phyloP scores from a whole-genome alignment of 2,113 vertebrate species.

The Harpagus bidentatus region DNA sequence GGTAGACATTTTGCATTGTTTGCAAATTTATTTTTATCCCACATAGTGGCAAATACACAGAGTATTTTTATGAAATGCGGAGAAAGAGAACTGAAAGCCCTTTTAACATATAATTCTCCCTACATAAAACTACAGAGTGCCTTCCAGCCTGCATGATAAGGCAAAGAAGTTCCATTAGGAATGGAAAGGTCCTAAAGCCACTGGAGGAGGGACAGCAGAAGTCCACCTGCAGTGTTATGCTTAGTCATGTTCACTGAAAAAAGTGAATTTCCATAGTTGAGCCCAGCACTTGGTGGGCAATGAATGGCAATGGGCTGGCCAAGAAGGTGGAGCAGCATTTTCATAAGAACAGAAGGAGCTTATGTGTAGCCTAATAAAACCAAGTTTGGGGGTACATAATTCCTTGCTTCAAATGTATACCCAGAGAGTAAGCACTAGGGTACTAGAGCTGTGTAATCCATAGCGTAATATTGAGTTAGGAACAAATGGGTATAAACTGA shows the following conservation, averaged over 20 bases:
- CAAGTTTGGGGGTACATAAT: not conserved
- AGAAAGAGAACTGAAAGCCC: not conserved
- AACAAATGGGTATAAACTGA: not conserved
- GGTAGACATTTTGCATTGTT: not conserved
- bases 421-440: not conserved
- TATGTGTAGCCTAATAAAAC: not conserved
- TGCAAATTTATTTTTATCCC: not conserved
- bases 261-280: not conserved
- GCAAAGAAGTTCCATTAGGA: not conserved
- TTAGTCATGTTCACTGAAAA: not conserved
- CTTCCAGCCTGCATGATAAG: not conserved
- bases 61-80: not conserved
- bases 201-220: not conserved
- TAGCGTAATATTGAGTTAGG: not conserved
- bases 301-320: not conserved
- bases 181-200: not conserved
- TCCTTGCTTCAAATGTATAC: not conserved
- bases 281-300: not conserved
- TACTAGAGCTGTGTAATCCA: not conserved
- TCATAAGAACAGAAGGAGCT: not conserved
- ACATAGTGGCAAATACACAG: not conserved
- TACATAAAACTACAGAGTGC: not conserved
- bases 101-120: not conserved
- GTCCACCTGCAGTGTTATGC: not conserved
- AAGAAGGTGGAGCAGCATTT: not conserved